Evolutionary conservation across 2,888 invertebrate species (phyloP).

Genomic region (Bellardia pandia): DNA sequence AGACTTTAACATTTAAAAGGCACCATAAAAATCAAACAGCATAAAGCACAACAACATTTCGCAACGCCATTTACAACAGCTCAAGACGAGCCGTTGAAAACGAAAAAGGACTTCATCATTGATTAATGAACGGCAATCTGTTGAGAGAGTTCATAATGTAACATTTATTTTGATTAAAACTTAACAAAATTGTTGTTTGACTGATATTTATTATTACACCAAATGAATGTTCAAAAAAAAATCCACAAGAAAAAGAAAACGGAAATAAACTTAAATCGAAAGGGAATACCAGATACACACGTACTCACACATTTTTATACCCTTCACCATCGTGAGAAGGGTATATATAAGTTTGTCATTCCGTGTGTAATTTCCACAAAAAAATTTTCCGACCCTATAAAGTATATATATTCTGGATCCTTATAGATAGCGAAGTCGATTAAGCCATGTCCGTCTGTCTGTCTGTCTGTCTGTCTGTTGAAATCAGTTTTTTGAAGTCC

Average conservation of each 20-base stretch:
- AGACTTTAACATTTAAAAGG: conserved; percentile 40
- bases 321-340: too few relatives aligned
- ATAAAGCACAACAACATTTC: background rate
- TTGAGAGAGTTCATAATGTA: conserved; percentile 62
- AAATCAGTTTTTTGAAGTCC: too few relatives aligned
- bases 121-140: conserved; percentile 69
- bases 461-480: too few relatives aligned
- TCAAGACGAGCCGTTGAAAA: background rate
- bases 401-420: too few relatives aligned
- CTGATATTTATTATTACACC: conserved; percentile 1
- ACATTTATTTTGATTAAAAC: conserved; percentile 65
- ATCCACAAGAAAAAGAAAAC: background rate
- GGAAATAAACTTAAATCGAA: background rate
- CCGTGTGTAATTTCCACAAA: too few relatives aligned
- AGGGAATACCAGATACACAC: background rate
- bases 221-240: background rate
- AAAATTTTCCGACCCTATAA: too few relatives aligned
- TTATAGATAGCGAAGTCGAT: too few relatives aligned
- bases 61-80: conserved; percentile 14
- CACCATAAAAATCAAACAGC: conserved; percentile 14
- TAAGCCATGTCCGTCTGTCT: too few relatives aligned
- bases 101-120: conserved; percentile 51
- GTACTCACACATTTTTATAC: background rate
- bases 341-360: too few relatives aligned
- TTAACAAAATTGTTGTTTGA: conserved; percentile 49